Conservation (phyloP, 2,888 invertebrate species). For the Diloba caeruleocephala region DNA sequence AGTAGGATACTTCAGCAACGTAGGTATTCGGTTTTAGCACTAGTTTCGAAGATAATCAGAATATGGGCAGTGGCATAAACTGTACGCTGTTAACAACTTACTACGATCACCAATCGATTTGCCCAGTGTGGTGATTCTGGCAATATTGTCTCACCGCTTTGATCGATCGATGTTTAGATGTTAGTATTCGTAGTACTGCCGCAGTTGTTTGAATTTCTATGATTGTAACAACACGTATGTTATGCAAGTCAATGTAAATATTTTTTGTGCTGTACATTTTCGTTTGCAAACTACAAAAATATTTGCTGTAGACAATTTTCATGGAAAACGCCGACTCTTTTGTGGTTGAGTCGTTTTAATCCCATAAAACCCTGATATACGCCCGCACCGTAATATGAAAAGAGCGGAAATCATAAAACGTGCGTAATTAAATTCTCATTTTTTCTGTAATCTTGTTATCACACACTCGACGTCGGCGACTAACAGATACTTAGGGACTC, state of each 20-base stretch:
- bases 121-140: too few species aligned
- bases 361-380: conserved; percentile 26
- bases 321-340: conserved; percentile 12
- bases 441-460: conserved; percentile 39
- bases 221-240: too few species aligned
- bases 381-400: conserved; percentile 11
- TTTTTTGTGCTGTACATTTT: conserved; percentile 4
- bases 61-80: too few species aligned
- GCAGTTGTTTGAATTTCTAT: too few species aligned
- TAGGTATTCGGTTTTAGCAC: too few species aligned
- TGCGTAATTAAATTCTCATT: conserved; percentile 44
- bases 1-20: too few species aligned
- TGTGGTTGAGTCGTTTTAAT: conserved; percentile 20
- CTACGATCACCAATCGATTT: too few species aligned
- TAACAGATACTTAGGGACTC: conserved; percentile 8
- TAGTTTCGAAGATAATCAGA: too few species aligned
- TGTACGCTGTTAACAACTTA: too few species aligned
- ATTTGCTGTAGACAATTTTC: conserved; percentile 1
- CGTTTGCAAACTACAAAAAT: not conserved
- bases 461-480: conserved; percentile 11
- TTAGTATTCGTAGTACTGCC: too few species aligned
- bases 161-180: too few species aligned
- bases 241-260: not conserved
- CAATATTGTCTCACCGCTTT: too few species aligned
- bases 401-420: conserved; percentile 12